phyloP scores from a whole-genome alignment of 64 coral and sea anemone genomes.

The Montipora cactus region DNA sequence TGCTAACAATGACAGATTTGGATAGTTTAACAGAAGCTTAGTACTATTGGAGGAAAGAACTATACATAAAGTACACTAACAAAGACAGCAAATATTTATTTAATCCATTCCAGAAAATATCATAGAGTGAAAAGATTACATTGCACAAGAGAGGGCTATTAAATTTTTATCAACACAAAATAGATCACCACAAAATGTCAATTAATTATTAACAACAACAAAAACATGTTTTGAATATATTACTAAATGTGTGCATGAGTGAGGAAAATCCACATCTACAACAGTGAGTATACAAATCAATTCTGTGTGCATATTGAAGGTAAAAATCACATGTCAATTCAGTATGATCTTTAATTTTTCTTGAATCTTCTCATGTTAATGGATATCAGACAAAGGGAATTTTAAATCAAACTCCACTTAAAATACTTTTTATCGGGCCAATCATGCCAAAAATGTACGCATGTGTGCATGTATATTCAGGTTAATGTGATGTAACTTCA shows the following conservation, averaged over 20 bases:
- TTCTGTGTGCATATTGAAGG: no score
- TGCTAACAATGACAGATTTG: neutral
- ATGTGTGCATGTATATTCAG: no score
- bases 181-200: conserved; percentile 1
- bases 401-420: no score
- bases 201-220: conserved; percentile 42
- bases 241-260: neutral
- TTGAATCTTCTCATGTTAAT: no score
- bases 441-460: no score
- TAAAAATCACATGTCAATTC: no score
- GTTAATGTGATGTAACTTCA: no score
- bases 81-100: conserved; percentile 41
- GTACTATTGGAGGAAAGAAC: neutral
- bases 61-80: neutral
- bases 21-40: neutral
- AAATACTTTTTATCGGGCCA: no score
- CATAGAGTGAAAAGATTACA: neutral
- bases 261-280: no score
- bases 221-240: conserved; percentile 19
- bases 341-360: no score
- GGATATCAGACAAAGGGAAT: no score
- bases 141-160: neutral
- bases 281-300: no score
- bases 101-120: conserved; percentile 42
- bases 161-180: conserved; percentile 39